Evolutionary conservation across 2,113 vertebrate species (phyloP), one percentile per base, ranked within the genome.

Genomic region (Pelusios castaneus): DNA sequence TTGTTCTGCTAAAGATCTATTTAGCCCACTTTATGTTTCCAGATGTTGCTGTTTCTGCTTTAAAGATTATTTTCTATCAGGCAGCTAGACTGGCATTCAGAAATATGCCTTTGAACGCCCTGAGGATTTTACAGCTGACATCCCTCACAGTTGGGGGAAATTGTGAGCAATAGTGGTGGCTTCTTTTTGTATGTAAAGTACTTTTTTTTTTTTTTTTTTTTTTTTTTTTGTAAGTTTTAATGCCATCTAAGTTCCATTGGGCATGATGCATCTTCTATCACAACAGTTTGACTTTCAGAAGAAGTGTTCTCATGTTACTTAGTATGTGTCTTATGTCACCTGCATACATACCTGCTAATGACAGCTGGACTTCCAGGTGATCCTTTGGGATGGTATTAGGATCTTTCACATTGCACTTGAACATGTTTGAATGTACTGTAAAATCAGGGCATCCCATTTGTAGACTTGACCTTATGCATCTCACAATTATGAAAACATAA

Each of bases 1-100:
- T 54, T 91, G 89, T 80, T n/a, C 73, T 51, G 63, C n/a, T 22
- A 38, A 70, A 38, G n/a, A 70, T 11, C n/a, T 70, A 19, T 70
- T 38, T 70, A 38, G 38, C n/a, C 5, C 63, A 70, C 17, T 70
- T 70, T n/a, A 34, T 17, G 34, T n/a, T 67, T 67, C 34, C 60
- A 67, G 34, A n/a, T n/a, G 34, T 70, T 5, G 19, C 8, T 38
- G 19, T n/a, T 38, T 67, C 16, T 67, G 63, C 63, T 67, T 67
- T 31, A 31, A n/a, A 60, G 56, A 31, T 41, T 2, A 0, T n/a
- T 1, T 2, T 0, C 1, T 3, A 9, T 80, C 45, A 54, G 81
- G n/a, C 54, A 76, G 43, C 3, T 45, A 58, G 67, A 4, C 38
- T 55, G 73, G 5, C 45, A 10, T 76, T 76, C 13, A 21, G 25